Evolutionary conservation across 2,888 invertebrate species (phyloP), one percentile per base, ranked within the genome.

Genomic region (Cephus sareptanus): DNA sequence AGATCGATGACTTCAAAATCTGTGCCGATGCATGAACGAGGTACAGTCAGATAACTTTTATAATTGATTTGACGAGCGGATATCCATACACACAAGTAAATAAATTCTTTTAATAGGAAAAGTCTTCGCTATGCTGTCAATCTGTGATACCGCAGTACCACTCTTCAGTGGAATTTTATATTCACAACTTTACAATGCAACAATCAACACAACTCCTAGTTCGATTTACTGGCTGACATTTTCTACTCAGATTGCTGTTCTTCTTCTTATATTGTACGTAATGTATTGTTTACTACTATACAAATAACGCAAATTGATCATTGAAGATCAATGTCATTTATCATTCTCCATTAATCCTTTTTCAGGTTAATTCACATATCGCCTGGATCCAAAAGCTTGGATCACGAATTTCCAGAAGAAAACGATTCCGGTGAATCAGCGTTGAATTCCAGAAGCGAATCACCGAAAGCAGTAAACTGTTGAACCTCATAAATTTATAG

Each of bases 1-100:
- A 93, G 97, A n/a, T 95, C 97, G 0, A 95, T 97, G 93, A 94
- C 95, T 0, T 97, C 97, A 0, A 97, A 97, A 92, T 93, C 96
- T 34, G 94, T 97, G 37, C 93, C 95, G 0, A 91, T 93, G 1
- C 92, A 94, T 69, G 97, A 97, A 88, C 93, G 96, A 92, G 97
- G 97, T 93, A 89, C 69, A 33, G 75, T 56, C 56, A n/a, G 81
- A 76, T 81, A 74, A 75, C 37, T 35, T 23, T 40, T 75, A 75
- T 23, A 73, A 75, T 35, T 31, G 35, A 34, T 37, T 35, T 34
- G 3, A 23, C 13, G 15, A 9, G 3, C 9, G 34, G 30, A 37
- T 11, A 73, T 15, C 11, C 3, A 30, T 71, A 71, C 71, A 31
- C 12, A n/a, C n/a, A 56, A 6, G 13, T 11, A 33, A n/a, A 75